phyloP scores from a whole-genome alignment of 2,797 vertebrate genomes.

The Valencia hispanica region DNA sequence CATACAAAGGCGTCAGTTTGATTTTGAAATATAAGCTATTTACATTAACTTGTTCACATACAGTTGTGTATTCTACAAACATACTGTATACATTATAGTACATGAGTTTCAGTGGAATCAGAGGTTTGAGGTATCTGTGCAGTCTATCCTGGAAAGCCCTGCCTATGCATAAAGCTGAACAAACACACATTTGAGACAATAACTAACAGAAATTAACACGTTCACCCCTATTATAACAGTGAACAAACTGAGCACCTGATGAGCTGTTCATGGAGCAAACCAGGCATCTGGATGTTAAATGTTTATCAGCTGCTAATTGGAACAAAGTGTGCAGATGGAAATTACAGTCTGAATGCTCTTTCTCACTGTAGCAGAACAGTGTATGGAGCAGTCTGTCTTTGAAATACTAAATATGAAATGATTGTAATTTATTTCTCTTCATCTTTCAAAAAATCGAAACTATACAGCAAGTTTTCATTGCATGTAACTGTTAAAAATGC shows the following conservation, averaged over 20 bases:
- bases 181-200: conserved; percentile 28
- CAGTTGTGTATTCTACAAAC: background rate
- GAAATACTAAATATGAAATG: background rate
- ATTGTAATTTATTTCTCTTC: background rate
- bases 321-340: conserved; percentile 34
- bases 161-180: conserved; percentile 8
- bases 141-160: background rate
- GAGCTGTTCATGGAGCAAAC: conserved; percentile 48
- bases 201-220: conserved; percentile 59
- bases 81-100: background rate
- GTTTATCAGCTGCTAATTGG: conserved; percentile 67
- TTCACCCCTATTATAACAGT: conserved; percentile 52
- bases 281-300: conserved; percentile 56
- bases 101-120: conserved; percentile 9
- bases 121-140: background rate
- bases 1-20: background rate
- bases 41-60: background rate
- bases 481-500: background rate
- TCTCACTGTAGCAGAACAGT: background rate
- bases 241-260: conserved; percentile 45
- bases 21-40: background rate
- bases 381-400: background rate
- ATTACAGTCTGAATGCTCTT: conserved; percentile 24
- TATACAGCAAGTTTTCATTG: background rate
- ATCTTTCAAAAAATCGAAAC: background rate